phyloP scores from a whole-genome alignment of 92 coral and sea anemone species.

The Siderastrea siderea region DNA sequence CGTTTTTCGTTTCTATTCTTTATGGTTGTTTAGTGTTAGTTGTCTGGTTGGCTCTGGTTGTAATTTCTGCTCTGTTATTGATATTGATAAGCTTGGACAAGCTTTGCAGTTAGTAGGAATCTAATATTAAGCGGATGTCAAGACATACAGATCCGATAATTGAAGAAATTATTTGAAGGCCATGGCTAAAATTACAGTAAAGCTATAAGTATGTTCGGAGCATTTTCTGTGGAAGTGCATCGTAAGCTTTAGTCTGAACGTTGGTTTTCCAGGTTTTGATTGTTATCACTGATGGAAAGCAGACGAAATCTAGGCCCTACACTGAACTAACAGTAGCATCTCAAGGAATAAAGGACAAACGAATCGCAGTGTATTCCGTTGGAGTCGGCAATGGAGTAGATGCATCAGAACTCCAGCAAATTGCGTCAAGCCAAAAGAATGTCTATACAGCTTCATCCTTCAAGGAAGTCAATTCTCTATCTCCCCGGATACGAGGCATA shows the following conservation, averaged over 20 bases:
- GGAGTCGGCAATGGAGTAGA: constrained; percentile 58
- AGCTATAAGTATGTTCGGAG: background rate
- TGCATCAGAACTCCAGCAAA: constrained; percentile 51
- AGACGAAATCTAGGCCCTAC: constrained; percentile 49
- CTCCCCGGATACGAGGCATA: background rate
- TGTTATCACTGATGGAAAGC: constrained; percentile 67
- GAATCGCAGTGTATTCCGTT: constrained; percentile 59
- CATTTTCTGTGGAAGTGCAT: background rate
- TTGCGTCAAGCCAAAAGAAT: constrained; percentile 64
- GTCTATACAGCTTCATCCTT: constrained; percentile 28
- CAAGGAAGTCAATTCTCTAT: constrained; percentile 18
- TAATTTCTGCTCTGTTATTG: no score
- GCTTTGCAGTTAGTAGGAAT: no score
- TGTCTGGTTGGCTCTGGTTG: no score
- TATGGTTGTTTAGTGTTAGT: no score
- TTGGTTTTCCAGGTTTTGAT: constrained; percentile 38
- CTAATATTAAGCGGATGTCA: no score
- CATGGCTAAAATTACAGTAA: no score
- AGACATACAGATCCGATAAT: no score
- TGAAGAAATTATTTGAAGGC: no score
- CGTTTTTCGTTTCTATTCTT: no score
- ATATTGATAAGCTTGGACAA: no score
- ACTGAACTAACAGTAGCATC: constrained; percentile 47
- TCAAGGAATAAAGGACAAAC: constrained; percentile 40
- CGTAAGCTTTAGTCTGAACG: background rate